Evolutionary conservation across 92 coral and sea anemone species (phyloP), one percentile per base, ranked within the genome.

Genomic region (Phymanthus crucifer): DNA sequence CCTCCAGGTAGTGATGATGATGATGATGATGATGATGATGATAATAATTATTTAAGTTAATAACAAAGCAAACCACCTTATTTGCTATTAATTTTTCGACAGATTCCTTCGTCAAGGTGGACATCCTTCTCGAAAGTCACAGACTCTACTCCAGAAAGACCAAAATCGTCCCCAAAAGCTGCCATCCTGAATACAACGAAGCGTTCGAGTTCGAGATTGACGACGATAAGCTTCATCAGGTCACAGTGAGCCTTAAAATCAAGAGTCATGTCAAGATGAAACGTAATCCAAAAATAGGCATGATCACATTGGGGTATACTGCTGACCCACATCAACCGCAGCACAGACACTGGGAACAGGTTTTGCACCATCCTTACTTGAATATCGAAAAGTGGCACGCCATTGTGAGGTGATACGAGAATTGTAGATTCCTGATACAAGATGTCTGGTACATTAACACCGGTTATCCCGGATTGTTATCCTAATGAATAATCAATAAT

Each of bases 301-400:
- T 86, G 78, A 89, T 96, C 61, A 88, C 85, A 77, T 86, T 96
- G 83, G 99, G 99, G 50, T 87, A 87, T 84, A 87, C 84, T 40
- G 93, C 95, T 68, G 90, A 91, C 68, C 89, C 64, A 1, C 27
- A 84, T 18, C 98, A 96, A 85, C 83, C 88, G 70, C 96, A 92
- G 79, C 92, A 92, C 83, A 96, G 89, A 76, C 99, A 96, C 83
- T 96, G 98, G 96, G 99, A 90, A 50, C 94, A 92, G 81, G 96
- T 91, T 1, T 61, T 96, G 73, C 93, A 96, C 38, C 94, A 93
- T 54, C 99, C 99, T 7, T 98, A 93, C 57, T 79, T 96, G 47
- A 86, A 83, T 21, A 96, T 96, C 45, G 98, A 86, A 9, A 88
- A 88, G 57, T 96, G 99, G 99, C 99, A 96, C 56, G 76, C 80